Conservation (phyloP, 2,797 vertebrate species). For the Premnoplex brunnescens region DNA sequence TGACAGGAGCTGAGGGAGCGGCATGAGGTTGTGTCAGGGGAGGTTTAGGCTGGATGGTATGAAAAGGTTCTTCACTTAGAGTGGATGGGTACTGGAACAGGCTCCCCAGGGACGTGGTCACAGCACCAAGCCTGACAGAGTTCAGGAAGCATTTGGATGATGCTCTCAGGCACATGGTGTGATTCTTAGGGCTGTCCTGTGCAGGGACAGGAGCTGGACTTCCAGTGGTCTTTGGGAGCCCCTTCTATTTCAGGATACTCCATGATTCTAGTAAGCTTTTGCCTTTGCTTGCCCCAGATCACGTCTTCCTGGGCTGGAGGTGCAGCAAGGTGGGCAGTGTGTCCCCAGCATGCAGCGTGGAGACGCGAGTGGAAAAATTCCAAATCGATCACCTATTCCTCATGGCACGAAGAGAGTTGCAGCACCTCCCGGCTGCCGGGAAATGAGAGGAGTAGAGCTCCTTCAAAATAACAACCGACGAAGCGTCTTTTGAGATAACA, state of each 20-base stretch:
- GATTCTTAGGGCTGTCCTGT: background rate
- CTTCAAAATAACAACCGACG: background rate
- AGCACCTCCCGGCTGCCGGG: background rate
- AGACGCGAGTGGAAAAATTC: rapidly evolving
- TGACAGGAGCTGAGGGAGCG: background rate
- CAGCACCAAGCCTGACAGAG: background rate
- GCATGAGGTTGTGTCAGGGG: background rate
- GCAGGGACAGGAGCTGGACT: background rate
- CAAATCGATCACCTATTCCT: rapidly evolving
- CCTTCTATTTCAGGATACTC: background rate
- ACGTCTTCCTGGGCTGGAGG: background rate
- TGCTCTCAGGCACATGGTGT: background rate
- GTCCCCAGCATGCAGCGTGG: background rate
- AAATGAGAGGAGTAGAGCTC: background rate
- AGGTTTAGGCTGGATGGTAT: background rate
- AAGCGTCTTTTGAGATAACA: background rate
- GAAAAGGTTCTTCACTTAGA: background rate
- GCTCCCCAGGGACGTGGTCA: background rate
- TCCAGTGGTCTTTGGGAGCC: background rate
- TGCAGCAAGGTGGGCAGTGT: background rate
- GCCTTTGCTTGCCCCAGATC: background rate
- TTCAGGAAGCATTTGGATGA: background rate
- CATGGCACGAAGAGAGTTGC: rapidly evolving
- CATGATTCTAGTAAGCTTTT: background rate
- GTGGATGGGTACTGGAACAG: background rate